Base-by-base conservation (phyloP, 2,888 invertebrate species). In the Carabus problematicus region DNA sequence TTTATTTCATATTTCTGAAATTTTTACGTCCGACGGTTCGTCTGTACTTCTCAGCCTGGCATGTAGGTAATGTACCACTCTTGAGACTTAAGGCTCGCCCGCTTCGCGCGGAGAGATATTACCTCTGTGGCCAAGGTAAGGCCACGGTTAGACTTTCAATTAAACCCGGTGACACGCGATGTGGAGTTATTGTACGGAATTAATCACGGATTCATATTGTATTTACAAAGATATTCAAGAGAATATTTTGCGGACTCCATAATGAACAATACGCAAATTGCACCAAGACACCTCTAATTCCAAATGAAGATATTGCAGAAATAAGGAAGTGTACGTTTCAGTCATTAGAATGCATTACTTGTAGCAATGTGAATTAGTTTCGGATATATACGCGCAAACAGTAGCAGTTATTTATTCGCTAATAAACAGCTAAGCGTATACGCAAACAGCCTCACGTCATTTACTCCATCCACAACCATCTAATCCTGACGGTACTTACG, bases 1-100 rank as follows among this genome's bases (percentile, higher is more conserved):
- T 75, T 74, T 74, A 75, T 75, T 75, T 75, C 75, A 75, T 75
- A 75, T 74, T 74, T 74, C 72, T 76, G 74, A 66, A 71, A 71
- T 76, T 77, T 52, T 62, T 62, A 66, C 52, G 45, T 45, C 54
- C 49, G 60, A 29, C 58, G 52, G 52, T 67, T 60, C 60, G 67
- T 60, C 60, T 55, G 64, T 29, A 43, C 43, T 55, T 42, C 40
- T 60, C 60, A 43, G 52, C 39, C 54, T 55, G 41, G 64, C 55
- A 64, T 64, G 55, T 64, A 64, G 41, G 63, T 63, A 52, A 54
- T 55, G 64, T 55, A 64, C 29, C 29, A 29, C 55, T 64, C 43
- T 64, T 29, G 64, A 63, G 63, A 29, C 29, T 52, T 63, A 59
- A 43, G 9, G 41, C 49, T 41, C 9, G 18, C 63, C 52, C 41